Base-by-base conservation (phyloP, 2,797 vertebrate species). In the Alfaro cultratus region DNA sequence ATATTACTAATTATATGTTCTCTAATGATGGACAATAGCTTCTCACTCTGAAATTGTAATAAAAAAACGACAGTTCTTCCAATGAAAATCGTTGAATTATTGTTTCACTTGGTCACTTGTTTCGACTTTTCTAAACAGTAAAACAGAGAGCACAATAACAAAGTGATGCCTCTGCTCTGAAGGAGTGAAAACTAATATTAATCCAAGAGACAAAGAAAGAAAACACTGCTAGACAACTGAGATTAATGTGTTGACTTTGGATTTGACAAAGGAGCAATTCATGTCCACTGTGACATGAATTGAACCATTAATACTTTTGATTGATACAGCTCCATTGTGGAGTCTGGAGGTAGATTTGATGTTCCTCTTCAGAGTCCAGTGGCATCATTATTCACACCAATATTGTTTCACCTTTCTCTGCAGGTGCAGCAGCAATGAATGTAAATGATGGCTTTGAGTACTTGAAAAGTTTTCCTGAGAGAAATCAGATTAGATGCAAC, bases 231-330 rank as follows among this genome's bases (percentile, higher is more conserved):
- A 6, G 53, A 26, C 60, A 9, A 0, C 0, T 0, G 78, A 86
- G 89, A 92, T 88, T 77, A 84, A 92, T 92, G 87, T 82, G 85
- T 84, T 84, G 81, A 75, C 76, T 76, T 72, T 79, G 72, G 64
- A 41, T 75, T 73, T 80, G 88, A 87, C 85, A 36, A 85, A 85
- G 84, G 51, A 53, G 23, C 51, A 53, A 53, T 53, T 53, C 21
- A 53, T 53, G 79, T 74, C 82, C 76, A 77, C 84, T 68, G 81
- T 75, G 73, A 68, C 47, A 83, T 82, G 79, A 74, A 77, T 62
- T 73, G 71, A 73, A 81, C 80, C 86, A 83, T 86, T 88, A 90
- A 85, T 82, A 84, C 80, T 78, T 77, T 80, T 91, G 91, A 92
- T 87, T 84, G 85, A 92, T 93, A 74, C 62, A 39, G 29, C 78